Evolutionary conservation across 2,888 invertebrate genomes (phyloP).

Genomic region (Drosophila peninsularis): DNA sequence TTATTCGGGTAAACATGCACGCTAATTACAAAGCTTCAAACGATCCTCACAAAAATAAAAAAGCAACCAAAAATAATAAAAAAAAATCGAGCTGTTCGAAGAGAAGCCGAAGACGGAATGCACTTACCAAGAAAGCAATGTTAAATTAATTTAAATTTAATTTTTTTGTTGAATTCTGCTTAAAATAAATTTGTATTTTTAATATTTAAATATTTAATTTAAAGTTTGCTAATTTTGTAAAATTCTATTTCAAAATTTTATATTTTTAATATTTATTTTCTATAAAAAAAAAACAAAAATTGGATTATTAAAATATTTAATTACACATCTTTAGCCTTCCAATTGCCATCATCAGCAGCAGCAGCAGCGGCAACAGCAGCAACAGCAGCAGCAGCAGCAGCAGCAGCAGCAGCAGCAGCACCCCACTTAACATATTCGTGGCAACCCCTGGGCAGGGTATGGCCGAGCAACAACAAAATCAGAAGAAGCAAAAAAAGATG

Average conservation of each 20-base stretch:
- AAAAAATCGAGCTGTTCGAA: neutral
- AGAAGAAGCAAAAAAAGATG: slow-evolving; percentile 60
- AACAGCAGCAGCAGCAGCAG: neutral
- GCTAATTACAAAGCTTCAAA: slow-evolving; percentile 78
- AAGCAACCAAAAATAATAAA: slow-evolving; percentile 7
- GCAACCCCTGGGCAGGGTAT: slow-evolving; percentile 15
- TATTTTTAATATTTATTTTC: no score
- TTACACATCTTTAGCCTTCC: neutral
- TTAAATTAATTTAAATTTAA: no score
- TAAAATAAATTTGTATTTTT: no score
- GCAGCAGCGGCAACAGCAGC: no score
- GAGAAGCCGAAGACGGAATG: neutral
- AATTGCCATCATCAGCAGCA: neutral
- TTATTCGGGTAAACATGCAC: slow-evolving; percentile 80
- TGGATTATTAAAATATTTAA: no score
- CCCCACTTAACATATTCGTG: neutral
- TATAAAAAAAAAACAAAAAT: no score
- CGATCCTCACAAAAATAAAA: slow-evolving; percentile 45
- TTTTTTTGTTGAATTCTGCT: no score
- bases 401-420: neutral
- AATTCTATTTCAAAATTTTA: no score
- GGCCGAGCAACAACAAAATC: slow-evolving; percentile 43
- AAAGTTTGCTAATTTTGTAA: no score
- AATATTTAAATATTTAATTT: no score
- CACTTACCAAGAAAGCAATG: neutral